Base-by-base conservation (phyloP, 2,888 invertebrate species). In the Sialis lutaria region DNA sequence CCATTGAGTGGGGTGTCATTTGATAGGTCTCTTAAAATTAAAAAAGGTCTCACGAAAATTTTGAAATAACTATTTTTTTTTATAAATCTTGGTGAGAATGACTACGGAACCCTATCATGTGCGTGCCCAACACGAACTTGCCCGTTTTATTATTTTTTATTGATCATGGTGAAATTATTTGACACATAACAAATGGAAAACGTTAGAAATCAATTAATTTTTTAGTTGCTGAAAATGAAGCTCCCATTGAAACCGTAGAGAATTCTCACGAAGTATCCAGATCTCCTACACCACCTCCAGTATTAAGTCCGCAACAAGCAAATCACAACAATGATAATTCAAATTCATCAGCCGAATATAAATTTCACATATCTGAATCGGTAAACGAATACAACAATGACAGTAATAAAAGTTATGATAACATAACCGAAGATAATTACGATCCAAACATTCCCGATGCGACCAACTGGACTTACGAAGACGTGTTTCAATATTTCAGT, bases 401-500 rank as follows among this genome's bases (percentile, higher is more conserved):
- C 31, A 41, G 43, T 37, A 48, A 40, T 37, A 45, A 42, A 48
- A 44, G 43, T 44, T 42, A 12, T 6, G 47, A 47, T 31, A n/a
- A 12, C 10, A 9, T 34, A 5, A 35, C 34, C 7, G 69, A 72
- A 48, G 60, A 59, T 40, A 60, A 62, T 49, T 64, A 80, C 50
- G 81, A 82, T 63, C 74, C 74, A 8, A 72, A 68, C 47, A 79
- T 85, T 55, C 88, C 88, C 2, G 85, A 89, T 61, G 83, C 85
- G 12, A 72, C 78, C 0, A 73, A 77, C 56, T 95, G 93, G 93
- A 76, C 79, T 0, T 76, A 80, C 13, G 79, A 82, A 50, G 82
- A 92, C 61, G 90, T 93, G 1, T 82, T 79, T 59, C 73, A 77
- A 45, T 92, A 83, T 64, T 84, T 93, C 57, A 67, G 70, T 2